Evolutionary conservation across 35 echinoderm and acorn worm species (phyloP).

Genomic region (Strongylocentrotus purpuratus): DNA sequence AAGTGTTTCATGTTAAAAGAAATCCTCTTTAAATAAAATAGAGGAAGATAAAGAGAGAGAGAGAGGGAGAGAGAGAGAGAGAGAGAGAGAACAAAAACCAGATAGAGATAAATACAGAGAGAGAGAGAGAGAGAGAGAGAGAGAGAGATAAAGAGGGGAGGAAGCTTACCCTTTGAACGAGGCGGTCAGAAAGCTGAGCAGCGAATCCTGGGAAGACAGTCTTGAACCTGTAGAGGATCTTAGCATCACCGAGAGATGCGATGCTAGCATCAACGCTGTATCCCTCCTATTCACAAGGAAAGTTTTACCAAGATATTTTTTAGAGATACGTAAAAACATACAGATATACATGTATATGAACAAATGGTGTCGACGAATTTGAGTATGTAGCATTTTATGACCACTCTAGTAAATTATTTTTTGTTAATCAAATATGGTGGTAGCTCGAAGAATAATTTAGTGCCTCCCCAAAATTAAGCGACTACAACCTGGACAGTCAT

Average conservation of each 20-base stretch:
- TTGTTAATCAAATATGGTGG: background rate
- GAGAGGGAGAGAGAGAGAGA: too few relatives aligned
- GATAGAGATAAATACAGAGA: too few relatives aligned
- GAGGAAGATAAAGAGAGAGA: too few relatives aligned
- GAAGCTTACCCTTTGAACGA: background rate
- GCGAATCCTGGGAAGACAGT: slow-evolving; percentile 40
- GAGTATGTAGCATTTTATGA: background rate
- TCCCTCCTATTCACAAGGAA: background rate
- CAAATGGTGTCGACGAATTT: background rate
- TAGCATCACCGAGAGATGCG: background rate
- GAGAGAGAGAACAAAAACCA: too few relatives aligned
- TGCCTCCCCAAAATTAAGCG: background rate
- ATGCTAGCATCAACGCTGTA: background rate
- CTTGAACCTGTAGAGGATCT: slow-evolving; percentile 18
- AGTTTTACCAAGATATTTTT: background rate
- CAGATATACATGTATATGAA: too few relatives aligned
- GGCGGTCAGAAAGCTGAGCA: slow-evolving; percentile 30
- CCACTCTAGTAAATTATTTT: background rate
- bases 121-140: too few relatives aligned
- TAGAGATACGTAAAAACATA: background rate
- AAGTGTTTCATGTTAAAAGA: too few relatives aligned
- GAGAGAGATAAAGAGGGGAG: too few relatives aligned
- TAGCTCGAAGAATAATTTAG: too few relatives aligned
- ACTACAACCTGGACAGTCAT: background rate
- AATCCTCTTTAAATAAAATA: too few relatives aligned